Percentiles rank a stretch among this genome's conserved stretches.
phyloP scores from a whole-genome alignment of 2,888 invertebrate genomes.

The Eulithis prunata region DNA sequence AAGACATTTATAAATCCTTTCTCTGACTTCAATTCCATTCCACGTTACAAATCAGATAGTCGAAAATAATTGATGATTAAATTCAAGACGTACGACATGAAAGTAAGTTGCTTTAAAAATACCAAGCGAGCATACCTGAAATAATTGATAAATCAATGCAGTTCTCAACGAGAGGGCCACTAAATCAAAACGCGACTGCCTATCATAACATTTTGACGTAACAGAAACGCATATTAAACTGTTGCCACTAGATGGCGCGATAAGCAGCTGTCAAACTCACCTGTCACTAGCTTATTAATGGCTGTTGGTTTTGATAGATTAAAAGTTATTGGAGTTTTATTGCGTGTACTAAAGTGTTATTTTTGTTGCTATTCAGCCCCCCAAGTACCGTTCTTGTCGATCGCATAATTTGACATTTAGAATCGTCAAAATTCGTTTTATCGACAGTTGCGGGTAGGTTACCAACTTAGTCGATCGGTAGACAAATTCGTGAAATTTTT shows the following conservation, averaged over 20 bases:
- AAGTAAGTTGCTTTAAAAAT: slow-evolving; percentile 80
- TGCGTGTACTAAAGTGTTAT: slow-evolving; percentile 31
- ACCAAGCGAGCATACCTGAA: slow-evolving; percentile 76
- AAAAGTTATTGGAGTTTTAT: slow-evolving; percentile 68
- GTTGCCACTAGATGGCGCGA: slow-evolving; percentile 81
- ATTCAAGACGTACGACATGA: slow-evolving; percentile 78
- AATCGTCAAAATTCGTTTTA: too few relatives aligned
- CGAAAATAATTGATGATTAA: slow-evolving; percentile 79
- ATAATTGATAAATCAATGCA: slow-evolving; percentile 84
- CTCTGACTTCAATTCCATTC: slow-evolving; percentile 33
- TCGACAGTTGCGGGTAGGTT: too few relatives aligned
- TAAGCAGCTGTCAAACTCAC: slow-evolving; percentile 78
- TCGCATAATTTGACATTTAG: too few relatives aligned
- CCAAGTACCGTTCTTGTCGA: too few relatives aligned
- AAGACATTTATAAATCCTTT: slow-evolving; percentile 44
- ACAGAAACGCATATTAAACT: slow-evolving; percentile 78
- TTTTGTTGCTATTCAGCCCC: slow-evolving; percentile 32
- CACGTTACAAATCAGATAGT: slow-evolving; percentile 74
- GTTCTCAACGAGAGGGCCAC: slow-evolving; percentile 72
- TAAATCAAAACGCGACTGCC: slow-evolving; percentile 77
- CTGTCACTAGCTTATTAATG: slow-evolving; percentile 83
- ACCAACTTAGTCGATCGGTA: too few relatives aligned
- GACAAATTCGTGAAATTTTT: too few relatives aligned
- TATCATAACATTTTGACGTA: slow-evolving; percentile 81
- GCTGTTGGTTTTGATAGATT: slow-evolving; percentile 68